These are phyloP conservation scores for Osedax frankpressi DNA, from an alignment of 2,888 invertebrate genomes.

Conservation along the genomic window DNA sequence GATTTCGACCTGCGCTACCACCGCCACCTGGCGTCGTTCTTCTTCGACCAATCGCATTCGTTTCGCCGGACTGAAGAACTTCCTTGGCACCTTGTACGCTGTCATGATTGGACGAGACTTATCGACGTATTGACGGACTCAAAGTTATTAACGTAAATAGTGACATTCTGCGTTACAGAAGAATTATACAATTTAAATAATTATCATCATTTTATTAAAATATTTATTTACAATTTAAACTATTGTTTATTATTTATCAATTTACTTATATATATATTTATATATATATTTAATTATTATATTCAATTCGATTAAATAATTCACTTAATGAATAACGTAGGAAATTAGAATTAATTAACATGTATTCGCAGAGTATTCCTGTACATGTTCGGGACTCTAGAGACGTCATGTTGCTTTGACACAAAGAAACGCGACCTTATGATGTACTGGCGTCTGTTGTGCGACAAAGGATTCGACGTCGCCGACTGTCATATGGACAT, in stretches of 20 bases:
- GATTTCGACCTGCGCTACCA: slow-evolving; percentile 27
- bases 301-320: too few relatives aligned
- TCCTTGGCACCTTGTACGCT: slow-evolving; percentile 38
- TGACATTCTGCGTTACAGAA: too few relatives aligned
- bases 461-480: slow-evolving; percentile 23
- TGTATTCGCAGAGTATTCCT: not conserved
- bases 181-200: too few relatives aligned
- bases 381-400: not conserved
- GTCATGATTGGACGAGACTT: slow-evolving; percentile 31
- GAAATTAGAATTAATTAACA: too few relatives aligned
- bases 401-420: not conserved
- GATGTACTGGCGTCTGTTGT: slow-evolving; percentile 30
- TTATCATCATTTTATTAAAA: too few relatives aligned
- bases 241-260: too few relatives aligned
- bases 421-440: slow-evolving; percentile 29
- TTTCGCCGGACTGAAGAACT: slow-evolving; percentile 33
- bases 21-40: slow-evolving; percentile 33
- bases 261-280: too few relatives aligned
- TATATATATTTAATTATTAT: too few relatives aligned
- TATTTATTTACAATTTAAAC: too few relatives aligned
- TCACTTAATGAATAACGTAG: too few relatives aligned
- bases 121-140: slow-evolving; percentile 31
- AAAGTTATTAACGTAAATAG: slow-evolving; percentile 31
- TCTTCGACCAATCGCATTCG: slow-evolving; percentile 29
- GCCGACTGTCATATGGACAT: not conserved